Base-by-base conservation (phyloP, 2,888 invertebrate species). In the Caenorhabditis parvicauda region DNA sequence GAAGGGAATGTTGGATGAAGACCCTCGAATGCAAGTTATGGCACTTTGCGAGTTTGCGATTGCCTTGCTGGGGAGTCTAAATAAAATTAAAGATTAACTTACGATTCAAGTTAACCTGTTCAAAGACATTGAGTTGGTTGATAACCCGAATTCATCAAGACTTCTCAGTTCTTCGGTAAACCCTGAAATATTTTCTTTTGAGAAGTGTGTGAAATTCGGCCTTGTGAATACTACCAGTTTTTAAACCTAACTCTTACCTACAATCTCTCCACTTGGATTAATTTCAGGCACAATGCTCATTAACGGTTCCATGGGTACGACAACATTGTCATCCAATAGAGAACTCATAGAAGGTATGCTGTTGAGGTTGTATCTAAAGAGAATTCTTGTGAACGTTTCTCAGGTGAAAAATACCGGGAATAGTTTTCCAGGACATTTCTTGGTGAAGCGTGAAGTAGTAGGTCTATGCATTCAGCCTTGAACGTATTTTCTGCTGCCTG, bases 1-100 rank as follows among this genome's bases (percentile, higher is more conserved):
- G 27, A 69, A 69, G 21, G 75, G 75, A n/a, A 75, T 54, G 51
- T 75, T 75, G 44, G 60, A 61, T 3, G 73, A 64, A 1, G 64
- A 69, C 9, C 75, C 75, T 44, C 61, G 61, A 48, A 72, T 67
- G n/a, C 45, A 38, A 25, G 38, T 46, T n/a, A 29, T 17, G 2
- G 22, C 60, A 12, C 35, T 25, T 17, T 57, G 2, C 45, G 29
- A 0, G 41, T 5, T 17, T 32, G 46, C 19, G 25, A 29, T 7
- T 53, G 49, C 25, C 56, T 58, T 53, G 44, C 59, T 17, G 64
- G 64, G 24, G 53, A 52, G 29, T 58, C 54, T 22, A 47, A 47
- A 54, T 27, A 25, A 7, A 22, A 44, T 28, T 28, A 12, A 21
- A 12, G 9, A 32, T 32, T 32, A 12, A 12, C n/a, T 32, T 12